Conservation (phyloP, 2,888 invertebrate genomes). For the Frankliniella intonsa region DNA sequence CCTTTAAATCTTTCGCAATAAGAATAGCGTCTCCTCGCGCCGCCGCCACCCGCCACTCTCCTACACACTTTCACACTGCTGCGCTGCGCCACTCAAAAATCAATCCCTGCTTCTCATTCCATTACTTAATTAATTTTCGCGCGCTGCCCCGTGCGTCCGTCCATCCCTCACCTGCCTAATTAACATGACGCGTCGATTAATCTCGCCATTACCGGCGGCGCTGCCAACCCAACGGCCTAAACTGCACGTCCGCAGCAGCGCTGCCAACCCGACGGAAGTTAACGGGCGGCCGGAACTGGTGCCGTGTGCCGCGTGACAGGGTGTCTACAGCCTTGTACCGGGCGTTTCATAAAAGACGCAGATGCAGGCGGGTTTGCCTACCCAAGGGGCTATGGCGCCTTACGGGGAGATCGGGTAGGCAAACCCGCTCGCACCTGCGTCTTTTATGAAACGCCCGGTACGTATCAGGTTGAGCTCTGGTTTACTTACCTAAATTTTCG, state of each 20-base stretch:
- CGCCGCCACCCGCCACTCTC: neutral
- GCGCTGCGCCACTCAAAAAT: neutral
- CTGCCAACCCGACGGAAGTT: neutral
- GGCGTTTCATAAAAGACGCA: no score
- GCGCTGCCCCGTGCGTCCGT: neutral
- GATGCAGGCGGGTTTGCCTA: no score
- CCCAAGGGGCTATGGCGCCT: no score
- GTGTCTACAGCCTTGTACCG: no score
- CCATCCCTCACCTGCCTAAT: slow-evolving; percentile 16
- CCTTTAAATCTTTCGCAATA: neutral
- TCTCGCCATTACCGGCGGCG: slow-evolving; percentile 18
- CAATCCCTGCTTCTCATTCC: neutral
- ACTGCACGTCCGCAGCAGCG: no score
- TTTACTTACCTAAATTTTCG: no score
- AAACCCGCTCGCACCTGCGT: no score
- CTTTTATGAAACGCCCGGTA: no score
- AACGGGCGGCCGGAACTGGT: neutral
- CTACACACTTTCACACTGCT: neutral
- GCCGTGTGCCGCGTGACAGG: no score
- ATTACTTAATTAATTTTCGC: slow-evolving; percentile 3
- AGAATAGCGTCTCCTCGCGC: neutral
- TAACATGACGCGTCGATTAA: slow-evolving; percentile 17
- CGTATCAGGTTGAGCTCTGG: no score
- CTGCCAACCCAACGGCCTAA: neutral
- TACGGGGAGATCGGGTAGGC: no score